Evolutionary conservation across 2,888 invertebrate species (phyloP).

Genomic region (Lagria hirta): DNA sequence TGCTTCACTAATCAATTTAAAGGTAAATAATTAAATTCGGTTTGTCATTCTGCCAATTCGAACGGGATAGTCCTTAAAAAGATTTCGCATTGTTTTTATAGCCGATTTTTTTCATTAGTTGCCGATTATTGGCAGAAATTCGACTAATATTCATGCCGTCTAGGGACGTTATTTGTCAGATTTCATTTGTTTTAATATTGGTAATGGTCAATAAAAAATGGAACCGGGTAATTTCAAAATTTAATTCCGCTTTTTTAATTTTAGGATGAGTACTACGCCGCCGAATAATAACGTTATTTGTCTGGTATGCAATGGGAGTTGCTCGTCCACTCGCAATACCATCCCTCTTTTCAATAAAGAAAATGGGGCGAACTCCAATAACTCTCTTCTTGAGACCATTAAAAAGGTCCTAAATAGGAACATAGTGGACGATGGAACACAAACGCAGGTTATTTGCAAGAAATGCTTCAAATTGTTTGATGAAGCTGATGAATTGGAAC

Average conservation of each 20-base stretch:
- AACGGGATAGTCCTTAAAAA: conserved; percentile 4
- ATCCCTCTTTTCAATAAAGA: conserved; percentile 57
- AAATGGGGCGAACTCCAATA: conserved; percentile 43
- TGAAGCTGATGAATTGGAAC: conserved; percentile 64
- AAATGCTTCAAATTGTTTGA: conserved; percentile 66
- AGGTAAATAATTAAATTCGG: conserved; percentile 43
- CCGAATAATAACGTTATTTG: conserved; percentile 59
- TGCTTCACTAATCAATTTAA: conserved; percentile 46
- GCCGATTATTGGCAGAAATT: conserved; percentile 9
- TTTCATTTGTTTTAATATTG: conserved; percentile 27
- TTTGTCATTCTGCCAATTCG: conserved; percentile 18
- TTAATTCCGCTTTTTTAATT: conserved; percentile 28
- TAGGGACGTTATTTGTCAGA: conserved; percentile 43
- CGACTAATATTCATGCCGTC: conserved; percentile 33
- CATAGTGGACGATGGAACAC: conserved; percentile 57
- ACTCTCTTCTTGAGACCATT: conserved; percentile 50
- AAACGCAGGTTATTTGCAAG: conserved; percentile 64
- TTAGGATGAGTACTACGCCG: too few relatives aligned
- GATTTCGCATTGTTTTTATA: conserved; percentile 2
- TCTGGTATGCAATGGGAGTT: conserved; percentile 64
- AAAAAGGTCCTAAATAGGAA: conserved; percentile 55
- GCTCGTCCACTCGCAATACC: conserved; percentile 58
- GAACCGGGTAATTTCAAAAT: conserved; percentile 1
- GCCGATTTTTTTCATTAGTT: conserved; percentile 10
- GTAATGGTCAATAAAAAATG: conserved; percentile 17